Conservation (phyloP, 2,888 invertebrate species). For the Heliconius ethilla region DNA sequence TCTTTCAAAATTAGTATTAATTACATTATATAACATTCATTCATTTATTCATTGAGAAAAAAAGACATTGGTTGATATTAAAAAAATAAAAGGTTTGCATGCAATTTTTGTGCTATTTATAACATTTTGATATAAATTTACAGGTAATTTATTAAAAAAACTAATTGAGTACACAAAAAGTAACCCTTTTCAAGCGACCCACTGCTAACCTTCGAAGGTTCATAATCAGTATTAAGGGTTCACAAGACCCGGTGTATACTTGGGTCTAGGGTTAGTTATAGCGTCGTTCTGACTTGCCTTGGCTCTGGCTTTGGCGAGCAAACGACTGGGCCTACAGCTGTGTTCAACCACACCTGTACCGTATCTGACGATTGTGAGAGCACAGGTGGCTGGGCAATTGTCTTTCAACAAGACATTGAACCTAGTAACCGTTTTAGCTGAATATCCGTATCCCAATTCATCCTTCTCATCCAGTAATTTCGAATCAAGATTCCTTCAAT, state of each 20-base stretch:
- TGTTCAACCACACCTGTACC: constrained; percentile 76
- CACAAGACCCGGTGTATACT: constrained; percentile 68
- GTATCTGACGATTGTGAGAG: constrained; percentile 69
- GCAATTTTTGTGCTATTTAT: constrained; percentile 8
- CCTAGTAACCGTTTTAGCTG: constrained; percentile 61
- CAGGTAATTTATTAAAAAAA: constrained; percentile 61
- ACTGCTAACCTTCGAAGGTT: constrained; percentile 63
- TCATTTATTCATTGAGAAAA: background rate
- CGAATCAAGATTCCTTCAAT: too few relatives aligned
- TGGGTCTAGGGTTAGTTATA: constrained; percentile 62
- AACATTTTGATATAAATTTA: constrained; percentile 46
- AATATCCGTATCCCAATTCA: background rate
- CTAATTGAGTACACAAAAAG: constrained; percentile 40
- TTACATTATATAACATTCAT: background rate
- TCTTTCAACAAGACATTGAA: constrained; percentile 81
- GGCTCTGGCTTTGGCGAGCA: constrained; percentile 49
- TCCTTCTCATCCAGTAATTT: background rate
- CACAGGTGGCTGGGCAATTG: constrained; percentile 74
- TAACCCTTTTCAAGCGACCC: constrained; percentile 72
- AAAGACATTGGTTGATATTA: constrained; percentile 33
- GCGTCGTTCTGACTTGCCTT: constrained; percentile 55
- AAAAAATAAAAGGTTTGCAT: background rate
- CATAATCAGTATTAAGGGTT: constrained; percentile 77
- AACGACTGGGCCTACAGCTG: constrained; percentile 65
- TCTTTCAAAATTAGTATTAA: background rate